Base-by-base conservation (phyloP, 2,888 invertebrate species). In the Priocnemis perturbator region DNA sequence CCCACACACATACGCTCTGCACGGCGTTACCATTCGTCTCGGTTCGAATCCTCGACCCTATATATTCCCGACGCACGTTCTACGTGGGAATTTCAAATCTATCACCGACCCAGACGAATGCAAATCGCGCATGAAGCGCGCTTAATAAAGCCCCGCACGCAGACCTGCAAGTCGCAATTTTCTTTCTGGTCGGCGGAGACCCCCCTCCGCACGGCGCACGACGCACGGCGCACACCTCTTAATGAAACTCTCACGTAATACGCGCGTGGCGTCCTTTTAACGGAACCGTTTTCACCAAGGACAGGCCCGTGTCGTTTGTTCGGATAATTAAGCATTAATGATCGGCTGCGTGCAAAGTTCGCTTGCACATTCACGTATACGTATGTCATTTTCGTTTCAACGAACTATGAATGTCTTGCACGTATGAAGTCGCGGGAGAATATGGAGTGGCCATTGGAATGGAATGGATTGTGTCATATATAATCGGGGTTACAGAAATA, bases 101-200 rank as follows among this genome's bases (percentile, higher is more conserved):
- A 81, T 83, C 81, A 73, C 67, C 78, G 71, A 81, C 69, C 78
- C 81, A 83, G 82, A 72, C 82, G 81, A 82, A 81, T 81, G 83
- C 81, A 81, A 81, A 81, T 82, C 76, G 74, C 73, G 74, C 75
- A 81, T 81, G 82, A 78, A 82, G 72, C 82, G 80, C 80, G 82
- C 77, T 79, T 80, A 80, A 80, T 81, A 80, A 81, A 80, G 79
- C 75, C 69, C 63, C 68, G 81, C 76, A 74, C 79, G 81, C 77
- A 74, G 79, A 63, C 71, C 60, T 73, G 81, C 79, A 79, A 81
- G 74, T 79, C 79, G 74, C 79, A 80, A 80, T 80, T 81, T 80
- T 80, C 79, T 80, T 81, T 81, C 74, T 69, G 66, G 61, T 73
- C 73, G 75, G 72, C 70, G 74, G 14, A 37, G 26, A 7, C 26